Base-by-base conservation (phyloP, 2,888 invertebrate species). In the Coenonympha arcania region DNA sequence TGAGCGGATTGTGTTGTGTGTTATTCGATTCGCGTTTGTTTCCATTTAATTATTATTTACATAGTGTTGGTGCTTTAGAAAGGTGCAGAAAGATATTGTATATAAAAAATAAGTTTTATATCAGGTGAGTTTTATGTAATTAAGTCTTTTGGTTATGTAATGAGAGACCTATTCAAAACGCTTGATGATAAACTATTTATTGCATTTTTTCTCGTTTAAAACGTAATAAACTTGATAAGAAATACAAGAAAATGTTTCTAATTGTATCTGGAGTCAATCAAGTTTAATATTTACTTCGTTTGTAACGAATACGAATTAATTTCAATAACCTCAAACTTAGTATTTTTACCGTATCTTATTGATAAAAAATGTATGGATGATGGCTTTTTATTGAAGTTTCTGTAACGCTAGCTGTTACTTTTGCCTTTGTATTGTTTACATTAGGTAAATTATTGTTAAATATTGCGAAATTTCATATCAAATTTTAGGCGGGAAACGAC, bases 121-220 rank as follows among this genome's bases (percentile, higher is more conserved):
- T n/a, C 67, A 73, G 82, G 83, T 83, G 73, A 79, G 81, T 67
- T 61, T 45, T 52, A 36, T 51, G 50, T 15, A 28, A 54, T 55
- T 54, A 49, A 46, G 63, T 51, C 55, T 50, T 52, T 50, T 58
- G 68, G 65, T 83, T 83, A 83, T 83, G 73, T 83, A 82, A 83
- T 65, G 64, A 64, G 64, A 61, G 50, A 47, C 54, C 49, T 60
- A 45, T 31, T 54, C 60, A 61, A 53, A 56, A 53, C 24, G 56
- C 54, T 48, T 68, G 64, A 63, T 71, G 67, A 71, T 69, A 62
- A 69, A 62, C 63, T 64, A 64, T 57, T 60, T 26, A 41, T 59
- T 46, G 24, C 22, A 16, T 39, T 48, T n/a, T 19, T 44, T 15
- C 37, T 9, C 4, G 8, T 11, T 4, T 3, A 33, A 28, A 37